phyloP scores from a whole-genome alignment of 37 sponge, comb jelly and placozoan genomes.

The Petrosia ficiformis region DNA sequence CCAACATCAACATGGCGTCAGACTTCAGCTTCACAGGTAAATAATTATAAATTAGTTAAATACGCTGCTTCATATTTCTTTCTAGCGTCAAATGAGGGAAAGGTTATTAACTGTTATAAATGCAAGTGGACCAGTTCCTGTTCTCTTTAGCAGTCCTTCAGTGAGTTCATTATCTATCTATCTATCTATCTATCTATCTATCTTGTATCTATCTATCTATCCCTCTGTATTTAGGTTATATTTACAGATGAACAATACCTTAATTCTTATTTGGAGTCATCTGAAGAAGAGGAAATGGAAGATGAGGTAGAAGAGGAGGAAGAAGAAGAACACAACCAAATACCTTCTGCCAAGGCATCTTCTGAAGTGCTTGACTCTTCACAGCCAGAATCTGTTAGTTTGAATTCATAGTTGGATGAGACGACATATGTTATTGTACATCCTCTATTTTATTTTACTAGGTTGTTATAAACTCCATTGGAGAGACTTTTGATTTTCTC shows the following conservation, averaged over 20 bases:
- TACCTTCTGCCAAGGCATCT: slow-evolving; percentile 21
- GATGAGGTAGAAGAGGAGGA: not conserved
- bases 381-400: slow-evolving; percentile 47
- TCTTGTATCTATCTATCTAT: too few species aligned
- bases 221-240: slow-evolving; percentile 16
- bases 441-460: not conserved
- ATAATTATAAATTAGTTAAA: not conserved
- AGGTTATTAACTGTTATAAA: slow-evolving; percentile 57
- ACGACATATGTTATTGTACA: too few species aligned
- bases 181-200: too few species aligned
- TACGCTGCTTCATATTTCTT: not conserved
- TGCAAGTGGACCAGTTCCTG: slow-evolving; percentile 58
- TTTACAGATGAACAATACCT: slow-evolving; percentile 65
- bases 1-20: slow-evolving; percentile 47
- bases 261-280: slow-evolving; percentile 29
- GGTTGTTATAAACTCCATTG: slow-evolving; percentile 2
- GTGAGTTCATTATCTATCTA: too few species aligned
- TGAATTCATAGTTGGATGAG: too few species aligned
- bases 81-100: slow-evolving; percentile 60
- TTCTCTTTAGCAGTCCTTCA: slow-evolving; percentile 57
- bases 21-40: slow-evolving; percentile 42
- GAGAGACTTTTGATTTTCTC: slow-evolving; percentile 60
- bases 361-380: slow-evolving; percentile 33
- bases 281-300: slow-evolving; percentile 22
- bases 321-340: slow-evolving; percentile 11